phyloP scores from a whole-genome alignment of 1,140 invertebrate genomes.

The Drosophila bocqueti region DNA sequence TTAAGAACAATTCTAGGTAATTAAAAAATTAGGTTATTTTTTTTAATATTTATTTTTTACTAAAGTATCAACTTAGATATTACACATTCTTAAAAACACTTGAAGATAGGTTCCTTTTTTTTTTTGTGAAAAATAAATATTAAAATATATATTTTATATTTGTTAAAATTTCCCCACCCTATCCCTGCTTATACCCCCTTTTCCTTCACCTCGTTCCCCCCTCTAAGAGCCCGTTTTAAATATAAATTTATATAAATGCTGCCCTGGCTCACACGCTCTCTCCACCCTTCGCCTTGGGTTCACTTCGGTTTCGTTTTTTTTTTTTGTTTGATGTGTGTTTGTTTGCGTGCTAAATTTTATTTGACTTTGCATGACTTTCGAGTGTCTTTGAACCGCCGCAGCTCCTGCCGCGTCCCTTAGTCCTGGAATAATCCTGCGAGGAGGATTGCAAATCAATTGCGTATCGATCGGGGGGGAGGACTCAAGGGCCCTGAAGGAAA shows the following conservation, averaged over 20 bases:
- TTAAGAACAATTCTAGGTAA: not conserved
- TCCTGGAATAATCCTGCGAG: constrained; percentile 9
- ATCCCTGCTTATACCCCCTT: not conserved
- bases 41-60: not conserved
- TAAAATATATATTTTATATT: not conserved
- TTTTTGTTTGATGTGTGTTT: constrained; percentile 33
- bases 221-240: constrained; percentile 30
- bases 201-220: no score
- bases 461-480: constrained; percentile 17
- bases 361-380: constrained; percentile 75
- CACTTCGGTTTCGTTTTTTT: not conserved
- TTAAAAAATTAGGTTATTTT: not conserved
- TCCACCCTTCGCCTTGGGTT: not conserved
- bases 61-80: not conserved
- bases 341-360: constrained; percentile 64
- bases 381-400: constrained; percentile 52
- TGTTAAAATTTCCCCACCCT: no score
- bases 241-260: constrained; percentile 68
- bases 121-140: not conserved
- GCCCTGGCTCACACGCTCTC: constrained; percentile 2
- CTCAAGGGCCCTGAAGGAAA: not conserved
- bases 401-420: not conserved
- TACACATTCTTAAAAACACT: not conserved
- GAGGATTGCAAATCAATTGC: constrained; percentile 33
- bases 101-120: not conserved